A percentile compares a stretch with the other conserved stretches of the same genome.
Conservation (phyloP, 1,140 invertebrate genomes). For the Idris sp. region DNA sequence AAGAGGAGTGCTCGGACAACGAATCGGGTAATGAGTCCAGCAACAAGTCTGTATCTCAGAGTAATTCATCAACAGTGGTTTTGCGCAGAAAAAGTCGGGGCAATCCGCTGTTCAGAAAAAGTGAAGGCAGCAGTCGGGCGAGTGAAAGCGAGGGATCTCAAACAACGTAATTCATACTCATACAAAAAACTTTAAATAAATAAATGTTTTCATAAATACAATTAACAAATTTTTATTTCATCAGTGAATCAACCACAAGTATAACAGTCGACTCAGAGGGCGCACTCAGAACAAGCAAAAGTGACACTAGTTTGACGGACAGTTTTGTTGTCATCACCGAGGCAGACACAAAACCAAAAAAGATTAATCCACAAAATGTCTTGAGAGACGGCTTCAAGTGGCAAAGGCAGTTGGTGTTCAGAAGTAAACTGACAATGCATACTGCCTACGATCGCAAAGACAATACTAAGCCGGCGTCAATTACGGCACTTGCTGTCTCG, state of each 20-base stretch:
- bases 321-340: slow-evolving; percentile 91
- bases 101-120: slow-evolving; percentile 84
- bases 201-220: too few relatives aligned
- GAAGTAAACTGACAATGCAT: slow-evolving; percentile 99
- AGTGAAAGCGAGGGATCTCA: slow-evolving; percentile 76
- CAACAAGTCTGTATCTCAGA: slow-evolving; percentile 71
- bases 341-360: slow-evolving; percentile 77
- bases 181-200: too few relatives aligned
- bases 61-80: slow-evolving; percentile 79
- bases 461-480: slow-evolving; percentile 96
- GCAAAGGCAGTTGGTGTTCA: slow-evolving; percentile 94
- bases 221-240: too few relatives aligned
- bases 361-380: slow-evolving; percentile 81
- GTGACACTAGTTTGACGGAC: slow-evolving; percentile 93
- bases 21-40: slow-evolving; percentile 76
- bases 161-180: slow-evolving; percentile 61
- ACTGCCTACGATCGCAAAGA: slow-evolving; percentile 98
- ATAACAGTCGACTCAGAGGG: slow-evolving; percentile 70
- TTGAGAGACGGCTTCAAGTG: slow-evolving; percentile 88
- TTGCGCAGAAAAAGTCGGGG: slow-evolving; percentile 81
- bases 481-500: slow-evolving; percentile 94
- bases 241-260: slow-evolving; percentile 64
- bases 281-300: slow-evolving; percentile 88
- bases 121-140: slow-evolving; percentile 80
- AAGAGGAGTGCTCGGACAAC: slow-evolving; percentile 82